phyloP scores from a whole-genome alignment of 1,140 invertebrate species.

The Akabosia matsudoensis region DNA sequence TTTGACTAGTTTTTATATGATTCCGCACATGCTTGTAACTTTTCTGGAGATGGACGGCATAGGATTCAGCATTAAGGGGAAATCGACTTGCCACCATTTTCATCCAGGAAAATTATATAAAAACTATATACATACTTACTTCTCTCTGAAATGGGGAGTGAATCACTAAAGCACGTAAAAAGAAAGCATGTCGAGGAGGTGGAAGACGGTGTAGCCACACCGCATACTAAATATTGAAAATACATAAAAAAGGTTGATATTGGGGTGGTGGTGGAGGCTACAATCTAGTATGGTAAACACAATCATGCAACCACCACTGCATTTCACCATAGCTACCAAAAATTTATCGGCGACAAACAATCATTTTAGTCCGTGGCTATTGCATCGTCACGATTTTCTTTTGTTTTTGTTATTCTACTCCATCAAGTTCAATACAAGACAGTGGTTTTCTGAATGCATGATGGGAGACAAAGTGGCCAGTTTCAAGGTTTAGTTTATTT shows the following conservation, averaged over 20 bases:
- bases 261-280: neutral
- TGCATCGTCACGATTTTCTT: neutral
- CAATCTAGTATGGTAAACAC: neutral
- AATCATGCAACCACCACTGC: constrained; percentile 1
- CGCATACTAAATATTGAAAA: constrained; percentile 12
- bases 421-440: constrained; percentile 9
- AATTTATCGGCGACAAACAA: neutral
- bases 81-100: too few species aligned
- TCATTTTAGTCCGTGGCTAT: neutral
- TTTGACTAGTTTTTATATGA: too few species aligned
- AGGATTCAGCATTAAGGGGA: too few species aligned
- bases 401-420: neutral
- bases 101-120: too few species aligned
- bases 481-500: neutral
- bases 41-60: too few species aligned
- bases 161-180: neutral
- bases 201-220: neutral
- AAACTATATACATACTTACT: too few species aligned
- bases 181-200: neutral
- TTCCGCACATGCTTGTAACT: too few species aligned
- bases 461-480: neutral
- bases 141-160: too few species aligned
- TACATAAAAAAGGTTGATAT: neutral
- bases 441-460: neutral
- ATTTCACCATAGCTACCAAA: neutral